Evolutionary conservation across 1,140 invertebrate species (phyloP), one percentile per base, ranked within the genome.

Genomic region (Zeugodacus cucurbitae): DNA sequence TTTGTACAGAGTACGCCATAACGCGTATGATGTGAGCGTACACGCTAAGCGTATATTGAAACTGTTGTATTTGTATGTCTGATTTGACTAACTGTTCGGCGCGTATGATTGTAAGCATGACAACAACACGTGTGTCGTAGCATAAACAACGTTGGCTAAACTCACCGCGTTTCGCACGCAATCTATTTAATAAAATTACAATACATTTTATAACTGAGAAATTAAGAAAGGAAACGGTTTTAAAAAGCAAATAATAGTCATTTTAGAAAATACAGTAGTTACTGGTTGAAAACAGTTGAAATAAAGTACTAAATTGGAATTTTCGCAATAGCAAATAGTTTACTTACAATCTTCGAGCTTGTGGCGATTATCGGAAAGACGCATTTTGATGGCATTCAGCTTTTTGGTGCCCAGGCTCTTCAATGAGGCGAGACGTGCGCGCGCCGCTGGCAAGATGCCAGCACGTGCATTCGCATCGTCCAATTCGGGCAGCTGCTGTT

Each of bases 361-460:
- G 82, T 92, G 94, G 89, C 95, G 95, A 88, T 94, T 94, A 90
- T 96, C 95, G 11, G 94, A 94, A n/a, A 97, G 91, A 62, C 96
- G 95, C 91, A 96, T 95, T 90, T 95, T 95, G 3, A 96, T 93
- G 86, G 94, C 95, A 48, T 94, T 94, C 59, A 96, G 91, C 91
- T 96, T 96, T 89, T 96, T 96, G 0, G 95, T 95, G 6, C 96
- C 96, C 59, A 96, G 91, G 90, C 96, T 95, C 90, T 96, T 96
- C 1, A 96, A 93, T 88, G 95, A 95, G 89, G 95, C 94, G 2
- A 96, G 91, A 78, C 95, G 93, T 29, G 96, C 95, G 82, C 95
- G 94, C 6, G 94, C 94, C 32, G 94, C 93, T 64, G 94, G 93
- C 88, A 94, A 92, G 88, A 91, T 91, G 89, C 94, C 94, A 88